phyloP scores from a whole-genome alignment of 2,797 vertebrate genomes.

The Rhinogobio ventralis region DNA sequence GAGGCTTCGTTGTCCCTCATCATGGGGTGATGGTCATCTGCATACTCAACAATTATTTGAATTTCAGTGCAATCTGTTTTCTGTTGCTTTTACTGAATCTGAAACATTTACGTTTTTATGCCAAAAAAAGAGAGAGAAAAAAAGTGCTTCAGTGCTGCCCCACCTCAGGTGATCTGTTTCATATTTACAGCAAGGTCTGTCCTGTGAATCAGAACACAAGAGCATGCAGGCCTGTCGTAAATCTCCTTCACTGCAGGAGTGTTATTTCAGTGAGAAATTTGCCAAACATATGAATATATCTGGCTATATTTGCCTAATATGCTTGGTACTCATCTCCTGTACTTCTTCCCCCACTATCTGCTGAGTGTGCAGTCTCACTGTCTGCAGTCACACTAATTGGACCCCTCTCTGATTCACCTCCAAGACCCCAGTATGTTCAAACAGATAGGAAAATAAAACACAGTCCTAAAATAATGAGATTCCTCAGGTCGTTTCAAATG shows the following conservation, averaged over 20 bases:
- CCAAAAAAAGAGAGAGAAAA: neutral
- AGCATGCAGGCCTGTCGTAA: slow-evolving; percentile 17
- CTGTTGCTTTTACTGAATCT: neutral
- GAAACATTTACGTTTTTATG: neutral
- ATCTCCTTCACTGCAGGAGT: slow-evolving; percentile 30
- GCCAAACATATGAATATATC: slow-evolving; percentile 51
- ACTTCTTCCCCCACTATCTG: slow-evolving; percentile 66
- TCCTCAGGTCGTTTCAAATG: slow-evolving; percentile 77
- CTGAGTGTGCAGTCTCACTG: slow-evolving; percentile 78
- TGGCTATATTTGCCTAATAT: slow-evolving; percentile 51
- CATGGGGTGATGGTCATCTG: too few relatives aligned
- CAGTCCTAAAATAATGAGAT: slow-evolving; percentile 82
- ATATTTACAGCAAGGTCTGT: neutral
- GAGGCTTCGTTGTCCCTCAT: too few relatives aligned
- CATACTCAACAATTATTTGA: neutral
- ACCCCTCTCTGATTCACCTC: slow-evolving; percentile 79
- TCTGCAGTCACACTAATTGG: slow-evolving; percentile 84
- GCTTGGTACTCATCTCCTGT: slow-evolving; percentile 39
- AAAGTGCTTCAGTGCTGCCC: neutral
- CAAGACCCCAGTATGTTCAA: slow-evolving; percentile 79
- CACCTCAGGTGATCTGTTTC: neutral
- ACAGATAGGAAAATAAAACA: slow-evolving; percentile 85
- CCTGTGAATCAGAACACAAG: slow-evolving; percentile 12
- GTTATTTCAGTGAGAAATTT: slow-evolving; percentile 51
- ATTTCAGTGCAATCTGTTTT: slow-evolving; percentile 1